A percentile compares a stretch with the other conserved stretches of the same genome.
These are phyloP conservation scores for Albula goreensis DNA, from an alignment of 2,113 vertebrate species.

Conservation along the genomic window DNA sequence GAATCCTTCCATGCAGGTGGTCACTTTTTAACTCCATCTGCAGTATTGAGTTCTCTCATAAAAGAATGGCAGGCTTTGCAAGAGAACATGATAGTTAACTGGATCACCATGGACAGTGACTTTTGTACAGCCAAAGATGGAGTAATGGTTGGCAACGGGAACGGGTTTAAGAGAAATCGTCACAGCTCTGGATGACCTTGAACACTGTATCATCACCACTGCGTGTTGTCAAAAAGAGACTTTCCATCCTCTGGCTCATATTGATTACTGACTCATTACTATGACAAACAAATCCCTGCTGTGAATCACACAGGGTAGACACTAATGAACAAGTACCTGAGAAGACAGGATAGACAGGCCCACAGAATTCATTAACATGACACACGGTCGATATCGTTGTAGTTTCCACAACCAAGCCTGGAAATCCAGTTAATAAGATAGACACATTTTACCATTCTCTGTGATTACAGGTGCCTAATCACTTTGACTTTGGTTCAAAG, in stretches of 20 bases:
- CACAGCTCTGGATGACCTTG: not conserved
- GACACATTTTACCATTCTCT: not conserved
- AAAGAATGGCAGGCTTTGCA: too few relatives aligned
- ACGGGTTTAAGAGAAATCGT: not conserved
- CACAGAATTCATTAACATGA: too few relatives aligned
- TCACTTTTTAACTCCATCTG: not conserved
- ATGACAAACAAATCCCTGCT: slow-evolving; percentile 15
- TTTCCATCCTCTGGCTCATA: not conserved
- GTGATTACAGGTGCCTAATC: not conserved
- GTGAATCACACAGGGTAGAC: slow-evolving; percentile 3
- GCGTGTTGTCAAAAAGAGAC: too few relatives aligned
- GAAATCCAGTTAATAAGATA: not conserved
- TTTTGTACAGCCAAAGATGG: not conserved
- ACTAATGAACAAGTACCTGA: slow-evolving; percentile 8
- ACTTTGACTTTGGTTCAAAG: not conserved
- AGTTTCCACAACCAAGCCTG: not conserved
- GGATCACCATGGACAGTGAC: not conserved
- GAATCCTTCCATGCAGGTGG: not conserved
- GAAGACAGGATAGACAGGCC: not conserved
- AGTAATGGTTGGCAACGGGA: not conserved
- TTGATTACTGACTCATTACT: slow-evolving; percentile 23
- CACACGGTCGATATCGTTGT: too few relatives aligned
- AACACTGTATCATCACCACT: not conserved
- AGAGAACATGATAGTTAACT: too few relatives aligned
- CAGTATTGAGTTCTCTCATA: not conserved